phyloP scores from a whole-genome alignment of 2,113 vertebrate genomes.

The Pseudopipra pipra region DNA sequence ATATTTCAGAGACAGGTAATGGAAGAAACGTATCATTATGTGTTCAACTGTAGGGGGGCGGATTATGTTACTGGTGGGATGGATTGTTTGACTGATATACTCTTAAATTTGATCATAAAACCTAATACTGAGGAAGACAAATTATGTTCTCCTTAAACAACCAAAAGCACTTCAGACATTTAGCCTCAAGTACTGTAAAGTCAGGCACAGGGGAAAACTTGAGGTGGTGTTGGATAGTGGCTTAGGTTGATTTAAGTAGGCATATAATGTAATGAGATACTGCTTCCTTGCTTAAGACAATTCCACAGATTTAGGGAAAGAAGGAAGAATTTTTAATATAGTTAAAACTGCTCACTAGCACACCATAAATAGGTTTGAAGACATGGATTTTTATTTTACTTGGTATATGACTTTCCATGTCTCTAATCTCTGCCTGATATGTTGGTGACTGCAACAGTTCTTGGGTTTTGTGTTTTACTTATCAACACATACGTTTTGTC shows the following conservation, averaged over 20 bases:
- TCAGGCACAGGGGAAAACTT: neutral
- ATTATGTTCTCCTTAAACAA: neutral
- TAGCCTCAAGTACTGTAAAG: neutral
- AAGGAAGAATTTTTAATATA: neutral
- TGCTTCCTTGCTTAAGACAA: neutral
- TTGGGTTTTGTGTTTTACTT: neutral
- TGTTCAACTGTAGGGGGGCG: neutral
- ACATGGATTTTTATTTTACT: neutral
- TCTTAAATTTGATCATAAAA: neutral
- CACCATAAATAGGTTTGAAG: neutral
- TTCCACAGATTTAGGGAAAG: neutral
- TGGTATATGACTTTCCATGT: neutral
- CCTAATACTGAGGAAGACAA: neutral
- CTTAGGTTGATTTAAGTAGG: neutral
- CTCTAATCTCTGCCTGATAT: neutral
- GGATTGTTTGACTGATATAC: neutral
- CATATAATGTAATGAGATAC: neutral
- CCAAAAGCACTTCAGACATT: neutral
- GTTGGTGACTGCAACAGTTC: neutral
- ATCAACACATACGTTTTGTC: neutral
- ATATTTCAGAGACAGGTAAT: slow-evolving; percentile 94
- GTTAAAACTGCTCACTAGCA: neutral
- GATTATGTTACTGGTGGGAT: neutral
- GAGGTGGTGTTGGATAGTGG: neutral
- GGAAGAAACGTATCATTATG: neutral